These are phyloP conservation scores for Clupea harengus DNA, from an alignment of 2,113 vertebrate species.

Conservation along the genomic window DNA sequence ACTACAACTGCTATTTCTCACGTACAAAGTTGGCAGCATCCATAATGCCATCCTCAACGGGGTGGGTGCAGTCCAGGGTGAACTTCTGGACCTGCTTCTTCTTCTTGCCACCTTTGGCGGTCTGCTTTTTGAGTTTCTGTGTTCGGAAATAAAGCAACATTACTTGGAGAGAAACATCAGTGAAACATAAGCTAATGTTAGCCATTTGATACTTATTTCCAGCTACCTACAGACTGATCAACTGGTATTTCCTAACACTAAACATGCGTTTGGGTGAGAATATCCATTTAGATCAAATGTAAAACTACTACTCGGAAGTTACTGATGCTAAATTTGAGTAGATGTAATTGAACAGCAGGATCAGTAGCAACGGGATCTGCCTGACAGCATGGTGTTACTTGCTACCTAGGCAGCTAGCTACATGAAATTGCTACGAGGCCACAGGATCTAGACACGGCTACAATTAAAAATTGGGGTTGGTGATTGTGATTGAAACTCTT, in stretches of 20 bases:
- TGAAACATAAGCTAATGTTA: not conserved
- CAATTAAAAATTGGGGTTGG: not conserved
- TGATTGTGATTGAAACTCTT: not conserved
- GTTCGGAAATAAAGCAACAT: not conserved
- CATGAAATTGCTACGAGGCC: not conserved
- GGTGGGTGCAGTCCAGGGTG: constrained; percentile 86
- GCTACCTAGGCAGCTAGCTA: not conserved
- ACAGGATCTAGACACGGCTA: not conserved
- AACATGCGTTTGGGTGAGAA: not conserved
- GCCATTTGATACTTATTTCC: not conserved
- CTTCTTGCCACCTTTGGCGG: constrained; percentile 84
- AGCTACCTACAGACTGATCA: not conserved
- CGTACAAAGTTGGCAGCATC: constrained; percentile 88
- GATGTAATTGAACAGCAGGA: not conserved
- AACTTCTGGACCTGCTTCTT: constrained; percentile 88
- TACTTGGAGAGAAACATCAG: not conserved
- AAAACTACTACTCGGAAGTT: not conserved
- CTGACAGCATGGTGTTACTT: not conserved
- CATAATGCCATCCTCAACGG: constrained; percentile 90
- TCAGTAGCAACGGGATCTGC: not conserved
- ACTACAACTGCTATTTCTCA: constrained; percentile 16
- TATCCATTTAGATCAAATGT: not conserved
- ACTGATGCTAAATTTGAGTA: not conserved
- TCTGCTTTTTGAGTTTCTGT: constrained; percentile 68
- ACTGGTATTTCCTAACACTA: no score